A percentile compares a stretch with the other conserved stretches of the same genome.
Conservation (phyloP, 2,113 vertebrate species). For the Opisthocomus hoazin region DNA sequence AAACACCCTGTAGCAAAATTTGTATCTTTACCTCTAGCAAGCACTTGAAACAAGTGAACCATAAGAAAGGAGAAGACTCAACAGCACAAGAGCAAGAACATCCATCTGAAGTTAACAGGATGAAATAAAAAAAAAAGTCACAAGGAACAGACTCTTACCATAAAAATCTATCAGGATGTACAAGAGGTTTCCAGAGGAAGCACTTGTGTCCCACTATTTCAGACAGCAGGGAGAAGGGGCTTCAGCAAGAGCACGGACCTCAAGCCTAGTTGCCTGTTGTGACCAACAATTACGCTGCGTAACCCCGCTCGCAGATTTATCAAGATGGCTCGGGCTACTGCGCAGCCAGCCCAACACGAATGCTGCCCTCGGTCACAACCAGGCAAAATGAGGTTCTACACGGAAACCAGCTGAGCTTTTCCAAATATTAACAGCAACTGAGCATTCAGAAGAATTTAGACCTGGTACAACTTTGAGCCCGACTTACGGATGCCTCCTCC, state of each 20-base stretch:
- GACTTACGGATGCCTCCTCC: neutral
- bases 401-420: neutral
- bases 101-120: neutral
- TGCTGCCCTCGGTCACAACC: neutral
- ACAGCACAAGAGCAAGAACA: neutral
- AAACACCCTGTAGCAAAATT: neutral
- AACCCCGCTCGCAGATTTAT: neutral
- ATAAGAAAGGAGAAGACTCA: neutral
- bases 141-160: neutral
- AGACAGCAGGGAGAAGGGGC: neutral
- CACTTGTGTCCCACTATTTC: neutral
- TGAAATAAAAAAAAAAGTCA: neutral
- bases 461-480: neutral
- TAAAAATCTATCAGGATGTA: neutral
- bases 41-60: neutral
- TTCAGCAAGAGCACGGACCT: neutral
- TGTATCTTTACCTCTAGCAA: neutral
- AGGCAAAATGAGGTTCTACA: neutral
- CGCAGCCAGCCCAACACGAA: neutral
- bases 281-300: accelerated
- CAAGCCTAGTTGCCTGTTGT: neutral
- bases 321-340: neutral
- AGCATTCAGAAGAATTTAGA: neutral
- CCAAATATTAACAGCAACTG: neutral
- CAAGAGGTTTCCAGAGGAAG: neutral